Percentiles rank a stretch among this genome's conserved stretches.
These are phyloP conservation scores for Rhopilema esculentum DNA, from an alignment of 30 jellyfish, hydroid and myxozoan genomes.

Conservation along the genomic window DNA sequence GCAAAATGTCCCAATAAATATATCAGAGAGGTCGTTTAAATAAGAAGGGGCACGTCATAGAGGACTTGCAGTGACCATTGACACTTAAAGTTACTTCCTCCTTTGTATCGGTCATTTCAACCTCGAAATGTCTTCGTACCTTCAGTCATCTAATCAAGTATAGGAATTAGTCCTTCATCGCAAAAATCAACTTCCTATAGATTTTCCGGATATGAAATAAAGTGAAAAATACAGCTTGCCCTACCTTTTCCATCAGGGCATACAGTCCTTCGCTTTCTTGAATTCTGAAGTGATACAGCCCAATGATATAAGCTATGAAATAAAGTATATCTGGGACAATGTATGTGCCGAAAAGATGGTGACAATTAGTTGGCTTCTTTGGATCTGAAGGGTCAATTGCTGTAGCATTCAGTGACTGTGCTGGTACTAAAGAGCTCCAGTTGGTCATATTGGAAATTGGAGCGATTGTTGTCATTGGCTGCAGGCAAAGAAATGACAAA, in stretches of 20 bases:
- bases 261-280: conserved; percentile 95
- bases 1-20: too few relatives aligned
- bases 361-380: conserved; percentile 51
- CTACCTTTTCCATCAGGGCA: conserved; percentile 98
- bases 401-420: conserved; percentile 20
- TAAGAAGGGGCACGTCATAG: too few relatives aligned
- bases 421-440: conserved; percentile 81
- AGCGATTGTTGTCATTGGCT: conserved; percentile 30
- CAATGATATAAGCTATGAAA: conserved; percentile 88
- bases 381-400: neutral
- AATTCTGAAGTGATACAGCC: conserved; percentile 88
- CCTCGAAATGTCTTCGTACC: too few relatives aligned
- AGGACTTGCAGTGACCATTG: too few relatives aligned
- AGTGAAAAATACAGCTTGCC: neutral
- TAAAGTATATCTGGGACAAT: conserved; percentile 85
- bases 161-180: too few relatives aligned
- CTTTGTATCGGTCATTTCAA: too few relatives aligned
- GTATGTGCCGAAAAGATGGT: conserved; percentile 89
- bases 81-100: too few relatives aligned
- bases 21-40: too few relatives aligned
- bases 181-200: too few relatives aligned
- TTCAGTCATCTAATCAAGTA: too few relatives aligned
- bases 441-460: conserved; percentile 50
- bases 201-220: too few relatives aligned
- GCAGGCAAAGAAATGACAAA: neutral